Conservation (phyloP, 2,888 invertebrate species). For the Clostera curtula region DNA sequence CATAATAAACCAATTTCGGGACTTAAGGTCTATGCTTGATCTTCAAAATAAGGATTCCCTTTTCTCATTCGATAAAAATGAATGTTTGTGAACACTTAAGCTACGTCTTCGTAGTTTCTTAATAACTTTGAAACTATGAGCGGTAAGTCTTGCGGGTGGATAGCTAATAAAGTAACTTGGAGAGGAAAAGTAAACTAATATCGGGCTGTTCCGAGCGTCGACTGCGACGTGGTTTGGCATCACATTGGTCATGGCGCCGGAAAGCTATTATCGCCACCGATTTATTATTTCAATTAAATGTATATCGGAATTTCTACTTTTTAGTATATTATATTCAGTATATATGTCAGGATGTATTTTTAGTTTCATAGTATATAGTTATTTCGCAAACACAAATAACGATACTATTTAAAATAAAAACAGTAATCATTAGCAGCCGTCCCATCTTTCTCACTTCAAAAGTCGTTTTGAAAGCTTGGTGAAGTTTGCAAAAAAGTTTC, state of each 20-base stretch:
- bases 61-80: background rate
- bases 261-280: constrained; percentile 48
- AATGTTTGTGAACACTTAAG: constrained; percentile 17
- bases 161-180: constrained; percentile 73
- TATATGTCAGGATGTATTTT: no score
- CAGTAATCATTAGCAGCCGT: constrained; percentile 65
- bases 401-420: constrained; percentile 33
- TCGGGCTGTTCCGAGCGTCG: constrained; percentile 57
- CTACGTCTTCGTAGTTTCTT: constrained; percentile 46
- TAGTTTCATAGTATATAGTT: background rate
- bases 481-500: constrained; percentile 67
- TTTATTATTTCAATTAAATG: constrained; percentile 69
- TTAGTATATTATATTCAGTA: no score
- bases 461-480: constrained; percentile 65
- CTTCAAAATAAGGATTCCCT: no score
- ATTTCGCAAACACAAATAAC: constrained; percentile 17
- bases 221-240: constrained; percentile 26
- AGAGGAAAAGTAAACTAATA: constrained; percentile 76
- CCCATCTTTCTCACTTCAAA: constrained; percentile 65
- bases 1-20: no score
- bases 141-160: constrained; percentile 53
- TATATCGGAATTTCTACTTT: constrained; percentile 39
- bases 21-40: no score
- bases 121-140: constrained; percentile 68
- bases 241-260: constrained; percentile 18